Conservation (phyloP, 2,888 invertebrate species). For the Rutpela maculata region DNA sequence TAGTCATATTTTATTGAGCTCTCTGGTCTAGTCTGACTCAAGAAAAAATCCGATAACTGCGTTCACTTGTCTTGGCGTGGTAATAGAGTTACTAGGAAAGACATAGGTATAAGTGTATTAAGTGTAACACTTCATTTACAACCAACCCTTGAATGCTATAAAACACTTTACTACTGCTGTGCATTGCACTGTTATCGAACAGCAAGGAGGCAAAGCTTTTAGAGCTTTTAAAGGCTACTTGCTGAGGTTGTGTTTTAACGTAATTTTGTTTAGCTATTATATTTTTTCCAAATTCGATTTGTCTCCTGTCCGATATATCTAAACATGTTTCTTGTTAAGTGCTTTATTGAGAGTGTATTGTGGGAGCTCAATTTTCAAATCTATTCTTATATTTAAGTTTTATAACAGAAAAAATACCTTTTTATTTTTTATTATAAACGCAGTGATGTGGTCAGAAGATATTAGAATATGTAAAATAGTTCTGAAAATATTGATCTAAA, state of each 20-base stretch:
- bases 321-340: background rate
- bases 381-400: no score
- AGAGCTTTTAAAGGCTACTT: conserved; percentile 30
- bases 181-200: conserved; percentile 4
- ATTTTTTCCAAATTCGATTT: background rate
- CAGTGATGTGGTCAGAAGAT: no score
- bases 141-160: conserved; percentile 5
- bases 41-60: no score
- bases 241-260: conserved; percentile 7
- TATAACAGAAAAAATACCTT: no score
- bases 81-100: background rate
- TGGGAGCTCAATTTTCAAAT: no score
- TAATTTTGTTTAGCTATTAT: conserved; percentile 12
- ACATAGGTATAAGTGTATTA: background rate
- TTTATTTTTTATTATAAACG: no score
- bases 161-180: conserved; percentile 30
- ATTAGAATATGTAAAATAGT: no score
- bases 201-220: conserved; percentile 28
- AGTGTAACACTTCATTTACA: conserved; percentile 8
- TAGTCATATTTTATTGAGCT: no score
- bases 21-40: no score
- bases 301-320: background rate
- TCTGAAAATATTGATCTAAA: no score
- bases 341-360: background rate
- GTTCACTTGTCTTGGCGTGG: background rate